Evolutionary conservation across 2,888 invertebrate species (phyloP), one percentile per base, ranked within the genome.

Genomic region (Apocheima hispidaria): DNA sequence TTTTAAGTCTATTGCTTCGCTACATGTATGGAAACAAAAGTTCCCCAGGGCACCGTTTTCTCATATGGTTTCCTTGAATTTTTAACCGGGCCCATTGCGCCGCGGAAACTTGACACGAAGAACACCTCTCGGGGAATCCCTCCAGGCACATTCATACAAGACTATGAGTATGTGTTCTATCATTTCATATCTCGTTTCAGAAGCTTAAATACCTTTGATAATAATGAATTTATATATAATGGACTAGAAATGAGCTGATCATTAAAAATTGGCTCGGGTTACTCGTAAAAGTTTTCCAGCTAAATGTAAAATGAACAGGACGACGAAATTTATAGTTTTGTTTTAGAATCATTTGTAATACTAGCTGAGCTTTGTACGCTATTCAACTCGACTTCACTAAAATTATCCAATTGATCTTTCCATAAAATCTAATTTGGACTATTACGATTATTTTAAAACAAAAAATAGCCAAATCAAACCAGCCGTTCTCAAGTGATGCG

Each of bases 251-350:
- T 38, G 41, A 63, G 46, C 51, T 43, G 30, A 43, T 48, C 58
- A 63, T 66, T 68, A 64, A 63, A 56, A 63, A 55, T 20, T 23
- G 23, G 38, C 28, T 35, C 55, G 33, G 30, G 33, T 38, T 16
- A 20, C 33, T 46, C 33, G n/a, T n/a, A n/a, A 30, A 54, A 41
- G 21, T 20, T 38, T 44, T 20, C 12, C 14, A 18, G 36, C 16
- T 38, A 18, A 20, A n/a, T 30, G 10, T 10, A 30, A 30, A 10
- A 10, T n/a, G n/a, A 35, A n/a, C 4, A 3, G 3, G 12, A n/a
- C n/a, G 33, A n/a, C 12, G 5, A n/a, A 35, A n/a, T 2, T 3
- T 5, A 35, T 35, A 33, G 28, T 28, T 28, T 23, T 4, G 5
- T n/a, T n/a, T n/a, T 23, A 23, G 23, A 23, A 23, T 23, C 23